Evolutionary conservation across 37 sponge, comb jelly and placozoan genomes (phyloP).

Genomic region (Sycon ciliatum): DNA sequence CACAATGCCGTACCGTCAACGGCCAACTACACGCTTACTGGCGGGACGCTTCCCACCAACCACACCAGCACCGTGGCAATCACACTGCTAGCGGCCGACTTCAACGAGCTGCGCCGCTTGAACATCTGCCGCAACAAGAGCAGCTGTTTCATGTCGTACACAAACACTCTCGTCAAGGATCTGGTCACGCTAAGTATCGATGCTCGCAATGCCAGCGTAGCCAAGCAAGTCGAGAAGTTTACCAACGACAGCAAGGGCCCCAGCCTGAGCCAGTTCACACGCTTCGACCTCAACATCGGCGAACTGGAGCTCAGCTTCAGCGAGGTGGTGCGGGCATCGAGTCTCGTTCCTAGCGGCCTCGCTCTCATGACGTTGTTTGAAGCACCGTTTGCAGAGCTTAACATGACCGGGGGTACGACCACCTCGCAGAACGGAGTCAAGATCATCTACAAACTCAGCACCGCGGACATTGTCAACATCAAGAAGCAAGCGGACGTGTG

Average conservation of each 20-base stretch:
- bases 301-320: slow-evolving; percentile 58
- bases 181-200: slow-evolving; percentile 47
- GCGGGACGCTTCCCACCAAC: background rate
- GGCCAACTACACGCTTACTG: slow-evolving; percentile 33
- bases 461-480: slow-evolving; percentile 42
- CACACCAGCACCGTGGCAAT: background rate
- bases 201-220: slow-evolving; percentile 17
- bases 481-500: slow-evolving; percentile 49
- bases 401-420: slow-evolving; percentile 49
- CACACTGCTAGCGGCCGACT: slow-evolving; percentile 25
- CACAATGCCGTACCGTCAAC: background rate
- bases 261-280: slow-evolving; percentile 30
- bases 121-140: background rate
- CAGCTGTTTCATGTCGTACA: slow-evolving; percentile 58
- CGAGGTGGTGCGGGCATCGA: slow-evolving; percentile 46
- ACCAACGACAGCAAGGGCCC: slow-evolving; percentile 46
- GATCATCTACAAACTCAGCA: slow-evolving; percentile 35
- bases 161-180: slow-evolving; percentile 40
- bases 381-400: slow-evolving; percentile 17
- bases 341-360: background rate
- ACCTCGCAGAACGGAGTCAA: slow-evolving; percentile 16
- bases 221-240: slow-evolving; percentile 31
- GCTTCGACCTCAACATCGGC: slow-evolving; percentile 61
- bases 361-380: background rate
- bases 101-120: slow-evolving; percentile 52